Conservation (phyloP, 2,888 invertebrate species). For the Drosophila nr. perissopoda region DNA sequence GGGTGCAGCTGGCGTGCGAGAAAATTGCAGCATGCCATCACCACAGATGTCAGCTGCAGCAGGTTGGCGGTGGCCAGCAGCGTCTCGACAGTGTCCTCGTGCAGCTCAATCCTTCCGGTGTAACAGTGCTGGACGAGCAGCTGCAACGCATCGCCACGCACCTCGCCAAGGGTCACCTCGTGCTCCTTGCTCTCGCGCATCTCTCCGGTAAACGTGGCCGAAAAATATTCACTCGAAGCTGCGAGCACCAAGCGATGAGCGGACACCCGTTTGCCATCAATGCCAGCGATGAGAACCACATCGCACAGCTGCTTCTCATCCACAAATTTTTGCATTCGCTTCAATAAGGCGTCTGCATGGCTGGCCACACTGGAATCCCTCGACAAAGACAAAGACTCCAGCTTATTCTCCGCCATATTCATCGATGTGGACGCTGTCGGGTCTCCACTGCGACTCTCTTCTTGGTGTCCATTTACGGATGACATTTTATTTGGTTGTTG, state of each 20-base stretch:
- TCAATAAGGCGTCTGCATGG: not conserved
- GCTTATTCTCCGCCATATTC: no score
- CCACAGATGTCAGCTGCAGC: conserved; percentile 93
- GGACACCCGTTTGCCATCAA: conserved; percentile 86
- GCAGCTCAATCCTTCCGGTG: no score
- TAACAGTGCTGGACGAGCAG: no score
- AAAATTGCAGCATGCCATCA: conserved; percentile 95
- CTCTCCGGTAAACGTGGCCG: no score
- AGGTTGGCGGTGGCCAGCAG: conserved; percentile 94
- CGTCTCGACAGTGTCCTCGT: conserved; percentile 86
- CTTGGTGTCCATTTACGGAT: not conserved
- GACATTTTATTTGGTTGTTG: not conserved
- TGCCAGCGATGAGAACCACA: not conserved
- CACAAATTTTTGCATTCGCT: not conserved
- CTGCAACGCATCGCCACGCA: no score
- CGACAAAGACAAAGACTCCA: no score
- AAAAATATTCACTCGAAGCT: conserved; percentile 88
- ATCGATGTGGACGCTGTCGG: not conserved
- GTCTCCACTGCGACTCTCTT: not conserved
- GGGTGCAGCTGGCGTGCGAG: conserved; percentile 92
- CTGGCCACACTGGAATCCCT: not conserved
- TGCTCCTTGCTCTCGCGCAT: no score
- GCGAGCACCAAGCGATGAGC: conserved; percentile 95
- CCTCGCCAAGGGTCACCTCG: no score
- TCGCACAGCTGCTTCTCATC: not conserved